Conservation (phyloP, 2,113 vertebrate species). For the Urocitellus parryii region DNA sequence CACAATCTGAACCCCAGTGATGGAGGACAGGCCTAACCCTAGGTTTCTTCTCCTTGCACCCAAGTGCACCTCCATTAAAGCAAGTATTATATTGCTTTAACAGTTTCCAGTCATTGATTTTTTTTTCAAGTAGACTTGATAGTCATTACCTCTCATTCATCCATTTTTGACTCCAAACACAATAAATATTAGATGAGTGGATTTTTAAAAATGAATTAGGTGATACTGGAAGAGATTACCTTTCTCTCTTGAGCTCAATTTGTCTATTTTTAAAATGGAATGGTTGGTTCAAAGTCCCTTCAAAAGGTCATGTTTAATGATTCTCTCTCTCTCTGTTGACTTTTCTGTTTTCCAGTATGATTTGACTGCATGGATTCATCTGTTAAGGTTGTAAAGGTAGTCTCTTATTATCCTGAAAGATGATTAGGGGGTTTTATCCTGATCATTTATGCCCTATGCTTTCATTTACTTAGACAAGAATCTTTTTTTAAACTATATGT, state of each 20-base stretch:
- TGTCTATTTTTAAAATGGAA: background rate
- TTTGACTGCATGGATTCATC: background rate
- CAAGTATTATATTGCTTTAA: background rate
- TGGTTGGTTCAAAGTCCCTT: background rate
- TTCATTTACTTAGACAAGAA: background rate
- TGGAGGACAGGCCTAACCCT: background rate
- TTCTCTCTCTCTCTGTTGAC: background rate
- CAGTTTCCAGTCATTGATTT: background rate
- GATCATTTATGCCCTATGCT: too few relatives aligned
- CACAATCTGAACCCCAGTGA: background rate
- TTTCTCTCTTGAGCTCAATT: background rate
- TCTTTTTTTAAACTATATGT: background rate
- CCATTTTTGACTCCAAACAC: background rate
- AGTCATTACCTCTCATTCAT: background rate
- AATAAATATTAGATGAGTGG: background rate
- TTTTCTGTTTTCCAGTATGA: background rate
- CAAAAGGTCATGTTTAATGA: background rate
- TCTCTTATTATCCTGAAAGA: background rate
- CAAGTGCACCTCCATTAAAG: fast-evolving
- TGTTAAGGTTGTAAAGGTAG: background rate
- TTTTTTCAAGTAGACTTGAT: background rate
- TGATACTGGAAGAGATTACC: background rate
- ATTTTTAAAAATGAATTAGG: background rate
- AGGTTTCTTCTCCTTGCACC: background rate
- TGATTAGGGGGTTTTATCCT: background rate